These are phyloP conservation scores for Stegophylla sp. DNA, from an alignment of 2,888 invertebrate species.

Conservation along the genomic window DNA sequence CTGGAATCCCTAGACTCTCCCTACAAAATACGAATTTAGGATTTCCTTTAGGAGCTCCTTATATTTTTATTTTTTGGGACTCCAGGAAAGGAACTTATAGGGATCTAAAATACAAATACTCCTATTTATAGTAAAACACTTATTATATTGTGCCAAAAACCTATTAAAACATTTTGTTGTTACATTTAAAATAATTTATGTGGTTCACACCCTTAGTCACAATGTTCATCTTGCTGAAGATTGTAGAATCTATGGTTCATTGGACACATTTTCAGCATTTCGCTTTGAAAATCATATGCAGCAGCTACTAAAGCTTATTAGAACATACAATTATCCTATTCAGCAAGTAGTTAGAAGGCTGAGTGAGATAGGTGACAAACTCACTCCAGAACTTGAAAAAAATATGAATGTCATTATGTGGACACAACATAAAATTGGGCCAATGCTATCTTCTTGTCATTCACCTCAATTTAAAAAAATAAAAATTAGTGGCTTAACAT, in stretches of 20 bases:
- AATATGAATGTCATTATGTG: not conserved
- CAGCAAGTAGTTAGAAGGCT: not conserved
- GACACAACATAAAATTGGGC: not conserved
- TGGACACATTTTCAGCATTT: not conserved
- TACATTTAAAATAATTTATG: not conserved
- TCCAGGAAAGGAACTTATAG: too few relatives aligned
- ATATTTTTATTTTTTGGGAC: too few relatives aligned
- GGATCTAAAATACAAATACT: too few relatives aligned
- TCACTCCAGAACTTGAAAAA: not conserved
- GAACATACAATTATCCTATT: not conserved
- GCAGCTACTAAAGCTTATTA: not conserved
- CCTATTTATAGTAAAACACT: not conserved
- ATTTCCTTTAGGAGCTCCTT: too few relatives aligned
- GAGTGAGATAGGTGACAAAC: not conserved
- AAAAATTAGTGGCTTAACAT: too few relatives aligned
- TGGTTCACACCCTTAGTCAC: not conserved
- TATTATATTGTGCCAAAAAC: not conserved
- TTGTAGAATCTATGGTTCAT: not conserved
- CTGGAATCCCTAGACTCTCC: too few relatives aligned
- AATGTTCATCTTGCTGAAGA: not conserved
- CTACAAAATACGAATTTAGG: too few relatives aligned
- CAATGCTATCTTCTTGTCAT: not conserved
- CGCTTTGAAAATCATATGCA: slow-evolving; percentile 2
- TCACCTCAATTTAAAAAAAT: not conserved
- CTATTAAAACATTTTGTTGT: not conserved